Conservation (phyloP, 2,113 vertebrate species). For the Probosciger aterrimus region DNA sequence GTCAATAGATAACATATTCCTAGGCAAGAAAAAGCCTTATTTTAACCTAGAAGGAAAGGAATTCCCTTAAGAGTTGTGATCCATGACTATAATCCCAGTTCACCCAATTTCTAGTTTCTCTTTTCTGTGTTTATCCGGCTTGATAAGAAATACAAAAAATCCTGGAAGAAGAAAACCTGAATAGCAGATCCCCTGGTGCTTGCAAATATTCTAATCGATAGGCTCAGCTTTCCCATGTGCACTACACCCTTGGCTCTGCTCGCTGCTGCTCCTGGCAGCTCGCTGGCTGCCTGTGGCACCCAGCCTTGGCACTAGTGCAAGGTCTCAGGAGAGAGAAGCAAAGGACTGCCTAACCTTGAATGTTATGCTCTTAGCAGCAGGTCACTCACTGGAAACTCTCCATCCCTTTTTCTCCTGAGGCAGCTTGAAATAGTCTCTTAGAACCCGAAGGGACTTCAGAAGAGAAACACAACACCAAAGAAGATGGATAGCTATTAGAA, state of each 20-base stretch:
- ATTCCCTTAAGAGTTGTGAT: not conserved
- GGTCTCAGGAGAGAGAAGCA: not conserved
- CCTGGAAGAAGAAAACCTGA: not conserved
- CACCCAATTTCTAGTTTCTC: not conserved
- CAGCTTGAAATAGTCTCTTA: not conserved
- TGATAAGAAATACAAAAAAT: not conserved
- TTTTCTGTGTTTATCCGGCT: not conserved
- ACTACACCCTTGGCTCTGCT: not conserved
- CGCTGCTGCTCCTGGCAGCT: not conserved
- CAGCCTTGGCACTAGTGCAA: not conserved
- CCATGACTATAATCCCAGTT: not conserved
- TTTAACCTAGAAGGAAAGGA: not conserved
- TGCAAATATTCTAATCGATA: not conserved
- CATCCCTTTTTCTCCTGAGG: not conserved
- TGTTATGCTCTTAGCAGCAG: not conserved
- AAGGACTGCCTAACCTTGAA: not conserved
- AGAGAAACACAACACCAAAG: not conserved
- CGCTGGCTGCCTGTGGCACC: not conserved
- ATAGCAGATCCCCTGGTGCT: not conserved
- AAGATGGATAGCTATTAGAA: not conserved
- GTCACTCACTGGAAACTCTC: not conserved
- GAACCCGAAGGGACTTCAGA: not conserved
- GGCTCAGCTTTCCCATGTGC: not conserved
- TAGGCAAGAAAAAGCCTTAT: not conserved
- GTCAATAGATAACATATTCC: not conserved